Percentiles rank a stretch among this genome's conserved stretches.
phyloP scores from a whole-genome alignment of 1,140 invertebrate genomes.

The Macrobrachium rosenbergii region DNA sequence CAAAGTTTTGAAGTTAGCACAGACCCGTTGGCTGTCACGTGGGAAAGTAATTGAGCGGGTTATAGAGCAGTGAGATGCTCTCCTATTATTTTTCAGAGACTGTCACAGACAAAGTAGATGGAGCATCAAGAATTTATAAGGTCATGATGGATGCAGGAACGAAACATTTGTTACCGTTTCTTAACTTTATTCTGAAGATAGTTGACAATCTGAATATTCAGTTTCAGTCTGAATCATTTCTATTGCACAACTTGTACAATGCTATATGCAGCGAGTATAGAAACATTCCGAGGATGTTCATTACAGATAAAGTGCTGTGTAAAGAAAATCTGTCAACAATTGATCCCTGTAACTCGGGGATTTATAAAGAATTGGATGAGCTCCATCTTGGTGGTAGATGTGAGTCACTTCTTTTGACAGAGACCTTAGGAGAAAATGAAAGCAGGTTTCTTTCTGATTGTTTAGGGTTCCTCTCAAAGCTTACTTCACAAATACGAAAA shows the following conservation, averaged over 20 bases:
- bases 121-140: conserved; percentile 25
- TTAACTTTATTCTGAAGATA: no score
- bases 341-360: conserved; percentile 11
- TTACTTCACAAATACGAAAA: no score
- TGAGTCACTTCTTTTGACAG: no score
- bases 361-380: conserved; percentile 32
- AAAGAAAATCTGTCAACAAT: conserved; percentile 29
- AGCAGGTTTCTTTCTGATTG: no score
- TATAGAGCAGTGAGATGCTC: conserved; percentile 68
- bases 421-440: no score
- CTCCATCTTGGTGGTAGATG: conserved; percentile 40
- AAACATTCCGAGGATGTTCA: conserved; percentile 36
- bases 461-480: no score
- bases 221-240: no score
- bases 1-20: conserved; percentile 68
- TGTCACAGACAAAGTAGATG: conserved; percentile 41
- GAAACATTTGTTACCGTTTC: no score
- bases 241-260: conserved; percentile 41
- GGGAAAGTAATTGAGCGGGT: conserved; percentile 68
- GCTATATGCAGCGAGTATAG: conserved; percentile 16
- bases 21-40: conserved; percentile 70
- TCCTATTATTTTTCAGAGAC: conserved; percentile 68
- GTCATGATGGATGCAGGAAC: no score
- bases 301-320: conserved; percentile 36
- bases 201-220: no score